phyloP scores from a whole-genome alignment of 2,113 vertebrate genomes.

The Crocuta crocuta region DNA sequence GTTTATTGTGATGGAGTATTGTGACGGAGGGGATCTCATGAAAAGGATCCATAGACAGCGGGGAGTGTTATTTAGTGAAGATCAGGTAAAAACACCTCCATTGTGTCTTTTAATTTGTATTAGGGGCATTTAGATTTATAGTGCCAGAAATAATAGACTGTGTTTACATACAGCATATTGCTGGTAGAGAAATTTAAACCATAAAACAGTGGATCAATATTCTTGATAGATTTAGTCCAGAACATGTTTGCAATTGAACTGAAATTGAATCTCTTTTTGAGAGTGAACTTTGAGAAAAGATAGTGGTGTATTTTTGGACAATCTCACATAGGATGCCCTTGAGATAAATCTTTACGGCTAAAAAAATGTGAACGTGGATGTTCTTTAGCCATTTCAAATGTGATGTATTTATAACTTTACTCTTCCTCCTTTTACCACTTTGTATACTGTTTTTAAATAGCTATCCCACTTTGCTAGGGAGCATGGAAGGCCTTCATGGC shows the following conservation, averaged over 20 bases:
- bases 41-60: slow-evolving; percentile 90
- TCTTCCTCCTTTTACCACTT: slow-evolving; percentile 22
- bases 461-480: background rate
- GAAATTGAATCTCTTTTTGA: slow-evolving; percentile 16
- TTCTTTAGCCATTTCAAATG: background rate
- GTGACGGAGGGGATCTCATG: slow-evolving; percentile 96
- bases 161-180: background rate
- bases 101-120: background rate
- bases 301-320: background rate
- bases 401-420: background rate
- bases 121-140: background rate
- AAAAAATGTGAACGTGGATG: background rate
- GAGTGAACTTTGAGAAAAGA: background rate
- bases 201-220: background rate
- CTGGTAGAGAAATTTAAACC: slow-evolving; percentile 6
- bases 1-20: slow-evolving; percentile 96
- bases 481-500: background rate
- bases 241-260: background rate
- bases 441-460: background rate
- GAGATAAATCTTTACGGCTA: background rate
- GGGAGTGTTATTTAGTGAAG: slow-evolving; percentile 91
- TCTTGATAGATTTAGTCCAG: background rate
- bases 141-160: background rate
- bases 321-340: background rate
- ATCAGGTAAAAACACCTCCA: slow-evolving; percentile 88